phyloP scores from a whole-genome alignment of 2,888 invertebrate species.

The Celastrina argiolus region DNA sequence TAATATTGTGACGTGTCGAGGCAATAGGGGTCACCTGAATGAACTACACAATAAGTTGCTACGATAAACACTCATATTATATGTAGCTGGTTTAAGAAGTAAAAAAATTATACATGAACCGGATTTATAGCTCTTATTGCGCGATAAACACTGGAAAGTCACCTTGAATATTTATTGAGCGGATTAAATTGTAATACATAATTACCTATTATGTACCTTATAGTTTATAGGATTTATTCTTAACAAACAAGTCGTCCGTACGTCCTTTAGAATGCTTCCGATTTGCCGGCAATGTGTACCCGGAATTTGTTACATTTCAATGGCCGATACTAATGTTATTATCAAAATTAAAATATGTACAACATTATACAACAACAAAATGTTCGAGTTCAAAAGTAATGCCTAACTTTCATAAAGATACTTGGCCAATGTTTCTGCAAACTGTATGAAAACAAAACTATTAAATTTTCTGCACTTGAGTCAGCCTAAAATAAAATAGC shows the following conservation, averaged over 20 bases:
- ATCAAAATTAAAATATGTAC: too few species aligned
- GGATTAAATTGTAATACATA: background rate
- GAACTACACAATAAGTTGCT: background rate
- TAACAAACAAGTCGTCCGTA: background rate
- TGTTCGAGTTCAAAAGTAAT: background rate
- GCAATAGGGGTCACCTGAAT: too few species aligned
- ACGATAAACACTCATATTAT: too few species aligned
- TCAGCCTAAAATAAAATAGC: slow-evolving; percentile 3
- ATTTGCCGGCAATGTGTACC: too few species aligned
- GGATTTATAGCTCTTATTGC: background rate
- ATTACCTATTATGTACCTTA: background rate
- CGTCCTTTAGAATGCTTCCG: background rate
- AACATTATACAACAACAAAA: background rate
- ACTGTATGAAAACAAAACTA: background rate
- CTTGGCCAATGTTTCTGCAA: background rate
- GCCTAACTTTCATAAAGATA: too few species aligned
- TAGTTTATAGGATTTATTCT: background rate
- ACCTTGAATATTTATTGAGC: slow-evolving; percentile 6
- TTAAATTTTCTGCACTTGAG: background rate
- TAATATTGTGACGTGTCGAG: too few species aligned
- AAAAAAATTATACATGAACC: background rate
- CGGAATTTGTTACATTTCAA: too few species aligned
- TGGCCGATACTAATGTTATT: too few species aligned
- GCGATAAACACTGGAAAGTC: background rate
- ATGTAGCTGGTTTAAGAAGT: too few species aligned